These are phyloP conservation scores for Hemicentrotus pulcherrimus DNA, from an alignment of 35 echinoderm and acorn worm species.

Conservation along the genomic window DNA sequence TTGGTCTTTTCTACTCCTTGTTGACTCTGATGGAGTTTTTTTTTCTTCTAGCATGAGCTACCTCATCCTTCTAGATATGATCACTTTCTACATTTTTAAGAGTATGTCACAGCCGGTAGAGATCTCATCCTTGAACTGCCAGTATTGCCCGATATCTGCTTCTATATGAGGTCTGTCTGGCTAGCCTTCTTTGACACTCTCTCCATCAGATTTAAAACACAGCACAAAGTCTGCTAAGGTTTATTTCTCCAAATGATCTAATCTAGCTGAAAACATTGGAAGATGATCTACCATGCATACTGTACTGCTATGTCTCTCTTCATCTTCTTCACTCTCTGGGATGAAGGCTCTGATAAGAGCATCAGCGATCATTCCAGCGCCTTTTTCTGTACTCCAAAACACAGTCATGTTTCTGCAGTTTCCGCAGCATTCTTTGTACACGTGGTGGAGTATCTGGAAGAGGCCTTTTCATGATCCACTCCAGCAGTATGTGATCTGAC, in stretches of 20 bases:
- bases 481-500: too few species aligned
- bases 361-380: too few species aligned
- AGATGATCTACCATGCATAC: slow-evolving; percentile 46
- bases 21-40: slow-evolving; percentile 59
- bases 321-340: slow-evolving; percentile 43
- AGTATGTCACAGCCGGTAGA: slow-evolving; percentile 22
- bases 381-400: too few species aligned
- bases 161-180: background rate
- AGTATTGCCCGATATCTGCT: slow-evolving; percentile 39
- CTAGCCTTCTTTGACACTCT: background rate
- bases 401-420: too few species aligned
- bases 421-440: too few species aligned
- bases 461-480: too few species aligned
- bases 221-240: slow-evolving; percentile 44
- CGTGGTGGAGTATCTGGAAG: too few species aligned
- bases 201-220: background rate
- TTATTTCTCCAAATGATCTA: slow-evolving; percentile 45
- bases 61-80: background rate
- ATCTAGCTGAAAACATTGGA: slow-evolving; percentile 51
- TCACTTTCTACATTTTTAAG: slow-evolving; percentile 52
- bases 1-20: slow-evolving; percentile 68
- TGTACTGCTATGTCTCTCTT: slow-evolving; percentile 27
- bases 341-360: too few species aligned
- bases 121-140: slow-evolving; percentile 28
- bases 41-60: too few species aligned